Conservation (phyloP, 2,797 vertebrate genomes). For the Epinephelus coioides region DNA sequence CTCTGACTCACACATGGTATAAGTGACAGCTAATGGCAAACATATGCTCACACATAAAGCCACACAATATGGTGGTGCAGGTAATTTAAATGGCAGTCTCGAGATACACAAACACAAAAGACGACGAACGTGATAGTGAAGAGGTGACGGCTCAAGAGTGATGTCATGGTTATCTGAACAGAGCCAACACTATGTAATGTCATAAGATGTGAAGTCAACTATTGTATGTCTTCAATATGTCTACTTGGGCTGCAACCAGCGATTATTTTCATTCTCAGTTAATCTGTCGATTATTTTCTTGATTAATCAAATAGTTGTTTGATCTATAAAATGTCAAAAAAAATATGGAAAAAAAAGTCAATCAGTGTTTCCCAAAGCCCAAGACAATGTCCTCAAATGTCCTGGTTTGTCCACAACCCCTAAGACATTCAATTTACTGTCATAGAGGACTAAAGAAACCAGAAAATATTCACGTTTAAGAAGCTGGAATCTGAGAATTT, state of each 20-base stretch:
- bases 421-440: too few species aligned
- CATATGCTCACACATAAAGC: conserved; percentile 57
- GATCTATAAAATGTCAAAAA: too few species aligned
- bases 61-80: conserved; percentile 16
- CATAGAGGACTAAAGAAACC: too few species aligned
- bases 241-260: neutral
- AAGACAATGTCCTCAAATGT: too few species aligned
- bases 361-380: too few species aligned
- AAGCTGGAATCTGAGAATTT: too few species aligned
- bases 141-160: neutral
- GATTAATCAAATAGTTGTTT: too few species aligned
- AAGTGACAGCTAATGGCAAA: conserved; percentile 61
- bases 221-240: conserved; percentile 15
- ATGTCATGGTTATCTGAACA: conserved; percentile 26
- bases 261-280: too few species aligned
- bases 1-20: conserved; percentile 55
- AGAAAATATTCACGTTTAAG: too few species aligned
- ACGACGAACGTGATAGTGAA: conserved; percentile 2
- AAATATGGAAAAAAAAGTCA: too few species aligned
- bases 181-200: conserved; percentile 2
- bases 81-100: conserved; percentile 34
- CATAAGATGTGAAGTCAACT: conserved; percentile 29
- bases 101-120: conserved; percentile 23
- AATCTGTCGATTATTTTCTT: too few species aligned
- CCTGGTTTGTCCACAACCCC: too few species aligned